Conservation (phyloP, 2,113 vertebrate species). For the Kryptolebias marmoratus region DNA sequence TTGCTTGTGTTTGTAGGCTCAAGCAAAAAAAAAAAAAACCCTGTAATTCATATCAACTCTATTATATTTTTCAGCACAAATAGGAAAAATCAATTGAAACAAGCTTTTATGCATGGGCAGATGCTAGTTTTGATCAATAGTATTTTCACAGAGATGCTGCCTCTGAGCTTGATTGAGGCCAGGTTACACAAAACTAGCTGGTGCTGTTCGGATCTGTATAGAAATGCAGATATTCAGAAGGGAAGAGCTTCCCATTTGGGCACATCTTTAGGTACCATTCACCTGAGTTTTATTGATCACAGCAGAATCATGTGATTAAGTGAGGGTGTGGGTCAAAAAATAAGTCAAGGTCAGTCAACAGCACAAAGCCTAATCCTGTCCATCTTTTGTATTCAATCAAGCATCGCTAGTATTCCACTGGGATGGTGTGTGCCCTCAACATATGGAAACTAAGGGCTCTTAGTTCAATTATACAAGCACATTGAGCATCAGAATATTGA, state of each 20-base stretch:
- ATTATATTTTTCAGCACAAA: slow-evolving; percentile 76
- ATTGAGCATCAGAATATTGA: slow-evolving; percentile 76
- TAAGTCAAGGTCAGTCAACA: slow-evolving; percentile 80
- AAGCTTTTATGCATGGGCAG: slow-evolving; percentile 76
- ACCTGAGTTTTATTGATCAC: slow-evolving; percentile 66
- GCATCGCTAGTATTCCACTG: slow-evolving; percentile 71
- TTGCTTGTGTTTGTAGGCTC: slow-evolving; percentile 87
- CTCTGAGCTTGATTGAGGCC: slow-evolving; percentile 73
- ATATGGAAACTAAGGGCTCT: slow-evolving; percentile 71
- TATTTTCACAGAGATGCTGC: slow-evolving; percentile 75
- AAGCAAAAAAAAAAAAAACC: slow-evolving; percentile 82
- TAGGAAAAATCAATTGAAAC: slow-evolving; percentile 83
- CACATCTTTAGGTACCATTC: slow-evolving; percentile 42
- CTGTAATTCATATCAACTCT: slow-evolving; percentile 87
- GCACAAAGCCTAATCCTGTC: slow-evolving; percentile 67
- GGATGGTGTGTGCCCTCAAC: slow-evolving; percentile 62
- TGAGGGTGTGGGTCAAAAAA: slow-evolving; percentile 72
- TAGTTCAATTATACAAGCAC: slow-evolving; percentile 76
- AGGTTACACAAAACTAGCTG: slow-evolving; percentile 61
- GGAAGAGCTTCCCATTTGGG: slow-evolving; percentile 42
- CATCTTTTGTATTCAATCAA: slow-evolving; percentile 73
- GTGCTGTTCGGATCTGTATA: slow-evolving; percentile 30
- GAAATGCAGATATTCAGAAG: slow-evolving; percentile 47
- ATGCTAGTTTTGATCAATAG: slow-evolving; percentile 82
- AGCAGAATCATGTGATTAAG: slow-evolving; percentile 69